A percentile compares a stretch with the other conserved stretches of the same genome.
Evolutionary conservation across 2,797 vertebrate species (phyloP).

Genomic region (Premnoplex brunnescens): DNA sequence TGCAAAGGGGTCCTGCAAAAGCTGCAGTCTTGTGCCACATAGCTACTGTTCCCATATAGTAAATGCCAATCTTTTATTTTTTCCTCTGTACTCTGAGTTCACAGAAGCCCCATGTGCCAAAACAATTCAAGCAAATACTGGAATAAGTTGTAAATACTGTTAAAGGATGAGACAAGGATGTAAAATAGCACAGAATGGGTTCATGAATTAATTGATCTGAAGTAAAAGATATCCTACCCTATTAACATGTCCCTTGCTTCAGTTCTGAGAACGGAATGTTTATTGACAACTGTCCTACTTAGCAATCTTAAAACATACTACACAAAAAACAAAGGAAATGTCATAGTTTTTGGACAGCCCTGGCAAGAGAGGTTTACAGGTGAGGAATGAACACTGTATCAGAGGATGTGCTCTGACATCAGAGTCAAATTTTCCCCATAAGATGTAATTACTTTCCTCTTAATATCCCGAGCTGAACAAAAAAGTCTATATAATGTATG

Average conservation of each 20-base stretch:
- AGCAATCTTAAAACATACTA: background rate
- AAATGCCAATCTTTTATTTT: background rate
- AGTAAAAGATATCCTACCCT: background rate
- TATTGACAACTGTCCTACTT: background rate
- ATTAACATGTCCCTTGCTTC: background rate
- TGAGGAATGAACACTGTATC: background rate
- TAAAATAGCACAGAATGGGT: background rate
- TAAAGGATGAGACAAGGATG: background rate
- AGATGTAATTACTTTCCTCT: background rate
- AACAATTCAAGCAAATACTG: background rate
- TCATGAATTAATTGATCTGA: background rate
- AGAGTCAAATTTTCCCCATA: background rate
- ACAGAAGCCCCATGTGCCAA: background rate
- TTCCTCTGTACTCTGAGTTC: background rate
- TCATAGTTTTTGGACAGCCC: background rate
- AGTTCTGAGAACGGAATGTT: background rate
- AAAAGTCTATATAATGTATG: background rate
- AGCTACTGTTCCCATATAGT: background rate
- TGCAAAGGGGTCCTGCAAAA: background rate
- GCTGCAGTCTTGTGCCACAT: background rate
- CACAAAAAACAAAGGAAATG: background rate
- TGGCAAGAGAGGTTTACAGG: background rate
- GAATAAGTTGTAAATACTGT: background rate
- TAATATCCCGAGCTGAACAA: background rate
- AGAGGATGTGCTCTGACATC: background rate